Base-by-base conservation (phyloP, 2,888 invertebrate species). In the Merodon equestris region DNA sequence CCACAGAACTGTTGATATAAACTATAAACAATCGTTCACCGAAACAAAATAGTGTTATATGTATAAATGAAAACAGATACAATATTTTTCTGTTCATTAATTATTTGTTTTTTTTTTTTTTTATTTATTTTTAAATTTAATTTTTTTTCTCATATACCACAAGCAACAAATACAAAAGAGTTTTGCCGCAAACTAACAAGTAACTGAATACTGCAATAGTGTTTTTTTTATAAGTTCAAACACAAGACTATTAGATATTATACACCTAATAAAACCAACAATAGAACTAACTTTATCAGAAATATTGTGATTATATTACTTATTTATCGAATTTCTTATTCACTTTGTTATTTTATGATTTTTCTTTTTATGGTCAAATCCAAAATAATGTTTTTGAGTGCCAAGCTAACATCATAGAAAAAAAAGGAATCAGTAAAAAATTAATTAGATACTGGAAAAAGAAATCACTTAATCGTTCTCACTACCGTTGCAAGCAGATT, bases 401-500 rank as follows among this genome's bases (percentile, higher is more conserved):
- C 87, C 87, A 87, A 87, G 87, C 87, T 87, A 87, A 79, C 70
- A 66, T 81, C 72, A 67, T 81, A 63, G 14, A 58, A 15, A 42
- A 63, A 27, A 17, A 27, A 50, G 47, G 1, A 48, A 54, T 40
- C 9, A n/a, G n/a, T 45, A 53, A 17, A 48, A 10, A 17, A 53
- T 36, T 17, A 50, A 56, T 15, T n/a, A 45, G 45, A 36, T 73
- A 68, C 72, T 58, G 72, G 63, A 63, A 58, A 58, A 15, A 10
- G n/a, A 40, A 40, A 40, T 40, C 27, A 27, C 7, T 9, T 5
- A 40, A 74, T 64, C 18, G 63, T 54, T 45, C 27, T 27, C 27
- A 27, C 27, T 27, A 27, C 27, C 40, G 56, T 76, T 81, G 71
- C 66, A 72, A 70, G 70, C 66, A 79, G 74, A 81, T 61, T 76